A percentile compares a stretch with the other conserved stretches of the same genome.
Evolutionary conservation across 2,113 vertebrate species (phyloP).

Genomic region (Eretmochelys imbricata): DNA sequence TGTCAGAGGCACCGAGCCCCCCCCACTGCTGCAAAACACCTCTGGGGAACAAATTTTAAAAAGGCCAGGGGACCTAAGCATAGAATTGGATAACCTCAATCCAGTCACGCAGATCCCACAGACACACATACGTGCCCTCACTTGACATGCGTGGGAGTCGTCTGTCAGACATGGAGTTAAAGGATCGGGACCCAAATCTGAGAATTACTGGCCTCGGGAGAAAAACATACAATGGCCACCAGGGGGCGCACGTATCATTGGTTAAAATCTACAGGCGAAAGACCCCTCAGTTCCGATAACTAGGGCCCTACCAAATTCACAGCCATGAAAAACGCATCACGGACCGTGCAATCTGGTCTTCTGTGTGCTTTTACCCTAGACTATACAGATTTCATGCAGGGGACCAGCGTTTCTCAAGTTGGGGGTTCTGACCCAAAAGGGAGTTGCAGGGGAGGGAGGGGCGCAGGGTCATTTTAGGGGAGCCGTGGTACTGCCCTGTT

Average conservation of each 20-base stretch:
- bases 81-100: not conserved
- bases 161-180: not conserved
- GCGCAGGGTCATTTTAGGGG: too few relatives aligned
- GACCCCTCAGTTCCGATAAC: not conserved
- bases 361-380: too few relatives aligned
- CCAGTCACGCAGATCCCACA: not conserved
- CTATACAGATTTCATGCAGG: too few relatives aligned
- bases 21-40: not conserved
- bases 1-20: not conserved
- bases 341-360: too few relatives aligned
- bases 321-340: too few relatives aligned
- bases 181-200: not conserved
- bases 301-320: too few relatives aligned
- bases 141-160: not conserved
- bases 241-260: not conserved
- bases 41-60: not conserved
- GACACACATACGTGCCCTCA: too few relatives aligned
- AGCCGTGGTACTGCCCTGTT: too few relatives aligned
- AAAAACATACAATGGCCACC: not conserved
- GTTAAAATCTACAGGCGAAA: not conserved
- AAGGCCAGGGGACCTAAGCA: not conserved
- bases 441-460: too few relatives aligned
- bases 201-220: not conserved
- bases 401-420: too few relatives aligned
- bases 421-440: too few relatives aligned